Evolutionary conservation across 2,888 invertebrate species (phyloP).

Genomic region (Ceratothoa steindachneri): DNA sequence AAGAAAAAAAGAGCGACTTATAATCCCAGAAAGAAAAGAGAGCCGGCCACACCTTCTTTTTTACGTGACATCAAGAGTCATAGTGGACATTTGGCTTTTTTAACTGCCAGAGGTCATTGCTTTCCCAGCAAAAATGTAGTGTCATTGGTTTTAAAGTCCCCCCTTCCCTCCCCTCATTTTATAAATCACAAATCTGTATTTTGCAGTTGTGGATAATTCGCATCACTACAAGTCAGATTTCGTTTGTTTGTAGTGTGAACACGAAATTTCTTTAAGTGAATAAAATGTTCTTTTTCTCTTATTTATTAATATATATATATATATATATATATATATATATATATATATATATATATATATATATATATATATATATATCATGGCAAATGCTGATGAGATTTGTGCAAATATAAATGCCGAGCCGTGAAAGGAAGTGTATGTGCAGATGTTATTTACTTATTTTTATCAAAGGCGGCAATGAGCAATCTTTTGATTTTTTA

Average conservation of each 20-base stretch:
- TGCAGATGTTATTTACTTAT: neutral
- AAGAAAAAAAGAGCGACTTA: no score
- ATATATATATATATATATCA: neutral
- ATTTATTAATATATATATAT: conserved; percentile 10
- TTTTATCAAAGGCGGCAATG: neutral
- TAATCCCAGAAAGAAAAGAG: no score
- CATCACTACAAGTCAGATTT: neutral
- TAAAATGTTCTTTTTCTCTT: neutral
- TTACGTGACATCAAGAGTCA: no score
- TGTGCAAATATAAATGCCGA: neutral
- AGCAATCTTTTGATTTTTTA: neutral
- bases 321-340: conserved; percentile 15
- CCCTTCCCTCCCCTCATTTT: neutral
- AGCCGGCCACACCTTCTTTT: no score
- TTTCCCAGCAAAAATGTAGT: no score
- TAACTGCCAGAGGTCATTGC: no score
- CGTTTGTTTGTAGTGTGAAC: neutral
- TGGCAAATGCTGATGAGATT: no score
- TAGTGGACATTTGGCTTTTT: no score
- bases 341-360: conserved; percentile 12
- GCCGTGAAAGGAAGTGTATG: neutral
- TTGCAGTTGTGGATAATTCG: neutral
- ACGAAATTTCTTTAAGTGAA: neutral
- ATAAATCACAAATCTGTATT: neutral
- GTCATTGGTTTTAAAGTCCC: neutral